Evolutionary conservation across 1,140 invertebrate species (phyloP), one percentile per base, ranked within the genome.

Genomic region (Chymomyza costata): DNA sequence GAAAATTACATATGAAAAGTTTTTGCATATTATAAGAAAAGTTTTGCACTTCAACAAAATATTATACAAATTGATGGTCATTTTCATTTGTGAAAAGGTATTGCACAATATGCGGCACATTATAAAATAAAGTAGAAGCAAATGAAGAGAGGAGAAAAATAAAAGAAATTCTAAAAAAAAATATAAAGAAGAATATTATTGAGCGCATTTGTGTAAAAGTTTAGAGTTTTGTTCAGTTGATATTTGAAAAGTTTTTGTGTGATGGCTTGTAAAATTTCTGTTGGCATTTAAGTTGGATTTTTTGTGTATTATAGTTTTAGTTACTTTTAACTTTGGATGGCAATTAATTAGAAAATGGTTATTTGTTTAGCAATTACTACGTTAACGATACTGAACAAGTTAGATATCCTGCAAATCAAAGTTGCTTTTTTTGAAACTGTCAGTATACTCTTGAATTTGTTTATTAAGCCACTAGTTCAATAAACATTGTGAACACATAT

Each of bases 21-120:
- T 73, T 71, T 61, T 32, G 37, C 13, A 48, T 63, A 37, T 40
- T 50, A 68, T 65, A 53, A 49, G 37, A 54, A 71, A 73, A 78
- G 63, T 78, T 78, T 80, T 64, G 53, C 64, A 60, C 68, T 76
- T 55, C 39, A 48, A 56, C 47, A 78, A 59, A 78, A 78, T 66
- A 76, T 51, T 59, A 76, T 48, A 56, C 51, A 71, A 76, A 64
- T 76, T 78, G 62, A 53, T 71, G 59, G 62, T 54, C 53, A 67
- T 76, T 78, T 78, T 48, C 55, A 67, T 54, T 66, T 66, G 48
- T 60, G 52, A 59, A 58, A 52, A 44, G 25, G n/a, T n/a, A n/a
- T n/a, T n/a, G n/a, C n/a, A n/a, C n/a, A n/a, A n/a, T 32, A 55
- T 60, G 34, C 37, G 44, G 16, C 5, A 43, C 38, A 35, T 56